A percentile compares a stretch with the other conserved stretches of the same genome.
phyloP scores from a whole-genome alignment of 2,888 invertebrate species.

The Heterodera filipjevi region DNA sequence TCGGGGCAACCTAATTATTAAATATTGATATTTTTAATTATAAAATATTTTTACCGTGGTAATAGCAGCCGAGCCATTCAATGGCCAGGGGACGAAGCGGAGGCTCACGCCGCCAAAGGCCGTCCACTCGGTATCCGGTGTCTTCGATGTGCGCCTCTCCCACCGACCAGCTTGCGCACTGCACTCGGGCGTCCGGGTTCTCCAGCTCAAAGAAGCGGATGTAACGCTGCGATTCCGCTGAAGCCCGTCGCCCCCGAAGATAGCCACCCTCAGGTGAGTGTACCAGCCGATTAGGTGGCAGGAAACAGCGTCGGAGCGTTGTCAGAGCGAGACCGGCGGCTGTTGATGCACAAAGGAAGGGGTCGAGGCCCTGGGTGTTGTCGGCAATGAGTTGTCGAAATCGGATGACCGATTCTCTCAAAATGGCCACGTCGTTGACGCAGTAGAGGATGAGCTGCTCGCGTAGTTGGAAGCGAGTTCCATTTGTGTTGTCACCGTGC shows the following conservation, averaged over 20 bases:
- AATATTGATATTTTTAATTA: too few species aligned
- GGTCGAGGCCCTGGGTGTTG: constrained; percentile 16
- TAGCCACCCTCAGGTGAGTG: constrained; percentile 21
- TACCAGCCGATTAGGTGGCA: constrained; percentile 19
- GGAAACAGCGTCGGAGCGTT: neutral
- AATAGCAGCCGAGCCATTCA: constrained; percentile 24
- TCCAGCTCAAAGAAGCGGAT: constrained; percentile 18
- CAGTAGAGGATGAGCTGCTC: constrained; percentile 25
- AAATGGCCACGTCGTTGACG: constrained; percentile 26
- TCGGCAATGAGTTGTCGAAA: constrained; percentile 20
- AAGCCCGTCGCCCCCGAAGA: constrained; percentile 5
- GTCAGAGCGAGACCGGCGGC: constrained; percentile 23
- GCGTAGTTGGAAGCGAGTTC: neutral
- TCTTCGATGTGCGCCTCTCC: constrained; percentile 25
- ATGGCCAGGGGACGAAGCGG: neutral
- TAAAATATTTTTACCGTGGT: neutral
- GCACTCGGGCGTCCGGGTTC: constrained; percentile 2
- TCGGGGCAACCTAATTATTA: constrained; percentile 3
- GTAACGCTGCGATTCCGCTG: constrained; percentile 28
- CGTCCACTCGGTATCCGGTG: constrained; percentile 27
- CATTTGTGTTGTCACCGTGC: neutral
- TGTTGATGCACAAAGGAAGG: constrained; percentile 25
- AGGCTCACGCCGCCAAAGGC: neutral
- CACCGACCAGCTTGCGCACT: constrained; percentile 17
- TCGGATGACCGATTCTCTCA: constrained; percentile 24